Percentiles rank a stretch among this genome's conserved stretches.
phyloP scores from a whole-genome alignment of 2,113 vertebrate species.

The Xiphophorus couchianus region DNA sequence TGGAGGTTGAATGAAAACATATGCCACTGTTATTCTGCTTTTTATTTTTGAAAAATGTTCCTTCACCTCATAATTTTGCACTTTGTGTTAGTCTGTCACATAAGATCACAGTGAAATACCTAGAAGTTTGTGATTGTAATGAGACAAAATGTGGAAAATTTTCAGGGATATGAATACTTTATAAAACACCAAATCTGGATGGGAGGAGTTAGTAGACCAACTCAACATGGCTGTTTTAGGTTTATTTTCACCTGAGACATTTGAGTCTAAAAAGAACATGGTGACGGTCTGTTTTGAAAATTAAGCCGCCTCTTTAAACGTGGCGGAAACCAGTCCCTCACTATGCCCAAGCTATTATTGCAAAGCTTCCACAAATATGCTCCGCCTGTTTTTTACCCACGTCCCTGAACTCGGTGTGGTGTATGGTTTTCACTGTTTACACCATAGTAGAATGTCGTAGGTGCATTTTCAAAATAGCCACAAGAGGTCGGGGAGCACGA shows the following conservation, averaged over 20 bases:
- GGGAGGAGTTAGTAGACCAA: background rate
- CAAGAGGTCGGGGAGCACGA: background rate
- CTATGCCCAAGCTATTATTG: constrained; percentile 41
- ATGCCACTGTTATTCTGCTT: background rate
- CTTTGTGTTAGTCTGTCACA: too few relatives aligned
- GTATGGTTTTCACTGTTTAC: constrained; percentile 67
- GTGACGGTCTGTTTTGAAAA: constrained; percentile 39
- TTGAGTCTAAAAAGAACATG: constrained; percentile 18
- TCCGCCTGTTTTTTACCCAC: constrained; percentile 57
- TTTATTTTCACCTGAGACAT: constrained; percentile 24
- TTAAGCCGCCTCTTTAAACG: constrained; percentile 48
- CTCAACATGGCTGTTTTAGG: background rate
- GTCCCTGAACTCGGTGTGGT: constrained; percentile 51
- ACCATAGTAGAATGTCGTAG: constrained; percentile 41
- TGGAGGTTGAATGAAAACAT: background rate
- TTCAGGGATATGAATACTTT: too few relatives aligned
- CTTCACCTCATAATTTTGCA: too few relatives aligned
- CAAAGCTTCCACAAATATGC: constrained; percentile 44
- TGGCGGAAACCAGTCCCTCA: constrained; percentile 55
- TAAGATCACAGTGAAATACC: background rate
- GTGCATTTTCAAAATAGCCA: constrained; percentile 28
- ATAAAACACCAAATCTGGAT: too few relatives aligned
- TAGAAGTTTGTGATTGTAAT: too few relatives aligned
- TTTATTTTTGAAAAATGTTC: background rate
- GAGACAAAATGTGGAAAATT: background rate